A percentile compares a stretch with the other conserved stretches of the same genome.
These are phyloP conservation scores for Rhabdophis nuchalis DNA, from an alignment of 2,797 vertebrate genomes.

Conservation along the genomic window DNA sequence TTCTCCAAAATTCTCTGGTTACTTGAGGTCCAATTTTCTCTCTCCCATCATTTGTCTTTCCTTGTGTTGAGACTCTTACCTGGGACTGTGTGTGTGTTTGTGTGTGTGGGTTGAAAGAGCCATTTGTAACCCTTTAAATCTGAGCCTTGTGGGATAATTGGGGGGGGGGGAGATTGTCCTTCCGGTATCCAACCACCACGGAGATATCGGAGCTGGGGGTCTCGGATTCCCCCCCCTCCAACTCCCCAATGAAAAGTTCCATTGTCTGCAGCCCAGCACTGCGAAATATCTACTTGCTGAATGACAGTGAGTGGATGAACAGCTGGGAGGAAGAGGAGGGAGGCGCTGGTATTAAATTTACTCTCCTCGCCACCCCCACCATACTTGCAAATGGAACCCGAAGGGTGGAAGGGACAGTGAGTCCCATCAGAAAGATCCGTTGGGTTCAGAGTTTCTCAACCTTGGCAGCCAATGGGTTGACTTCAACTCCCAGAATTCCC, in stretches of 20 bases:
- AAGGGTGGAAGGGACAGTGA: slow-evolving; percentile 38
- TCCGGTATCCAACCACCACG: slow-evolving; percentile 63
- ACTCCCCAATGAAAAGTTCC: slow-evolving; percentile 58
- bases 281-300: slow-evolving; percentile 64
- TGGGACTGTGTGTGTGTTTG: no score
- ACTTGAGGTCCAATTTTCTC: background rate
- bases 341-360: slow-evolving; percentile 29
- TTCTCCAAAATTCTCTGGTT: background rate
- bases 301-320: slow-evolving; percentile 55
- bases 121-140: slow-evolving; percentile 12
- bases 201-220: slow-evolving; percentile 57
- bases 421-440: slow-evolving; percentile 17
- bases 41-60: background rate
- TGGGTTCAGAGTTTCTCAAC: background rate
- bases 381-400: slow-evolving; percentile 23
- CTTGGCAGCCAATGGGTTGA: no score
- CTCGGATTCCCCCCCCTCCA: slow-evolving; percentile 40
- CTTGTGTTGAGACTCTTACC: background rate
- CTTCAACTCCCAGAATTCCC: no score
- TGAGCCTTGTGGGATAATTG: slow-evolving; percentile 45
- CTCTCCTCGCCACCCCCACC: slow-evolving; percentile 13
- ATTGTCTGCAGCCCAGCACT: slow-evolving; percentile 61
- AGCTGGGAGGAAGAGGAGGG: slow-evolving; percentile 22
- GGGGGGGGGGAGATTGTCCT: slow-evolving; percentile 33
- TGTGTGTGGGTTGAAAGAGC: background rate